phyloP scores from a whole-genome alignment of 2,888 invertebrate genomes.

The Leptinotarsa juncta region DNA sequence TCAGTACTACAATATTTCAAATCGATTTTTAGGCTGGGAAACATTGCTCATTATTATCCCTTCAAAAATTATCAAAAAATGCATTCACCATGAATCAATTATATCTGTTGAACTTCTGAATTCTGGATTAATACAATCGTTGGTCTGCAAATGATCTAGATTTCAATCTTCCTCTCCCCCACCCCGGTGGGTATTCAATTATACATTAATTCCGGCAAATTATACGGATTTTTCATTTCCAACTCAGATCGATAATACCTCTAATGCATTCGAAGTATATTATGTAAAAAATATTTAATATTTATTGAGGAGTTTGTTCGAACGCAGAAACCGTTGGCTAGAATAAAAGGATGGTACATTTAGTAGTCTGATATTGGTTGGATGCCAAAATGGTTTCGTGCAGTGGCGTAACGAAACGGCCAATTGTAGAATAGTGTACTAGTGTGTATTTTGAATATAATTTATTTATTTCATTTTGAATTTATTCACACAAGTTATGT shows the following conservation, averaged over 20 bases:
- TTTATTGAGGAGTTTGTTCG: constrained; percentile 40
- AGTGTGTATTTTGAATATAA: not conserved
- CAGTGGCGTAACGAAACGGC: not conserved
- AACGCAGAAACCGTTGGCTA: constrained; percentile 38
- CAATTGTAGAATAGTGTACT: not conserved
- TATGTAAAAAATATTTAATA: constrained; percentile 39
- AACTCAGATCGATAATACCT: constrained; percentile 6
- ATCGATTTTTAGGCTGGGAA: too few species aligned
- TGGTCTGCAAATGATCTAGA: too few species aligned
- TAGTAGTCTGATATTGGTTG: constrained; percentile 34
- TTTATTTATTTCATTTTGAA: not conserved
- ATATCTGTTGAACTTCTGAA: too few species aligned
- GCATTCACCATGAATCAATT: too few species aligned
- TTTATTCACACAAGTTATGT: too few species aligned
- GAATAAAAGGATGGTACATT: constrained; percentile 39
- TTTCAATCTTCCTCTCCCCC: not conserved
- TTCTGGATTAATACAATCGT: too few species aligned
- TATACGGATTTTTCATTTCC: constrained; percentile 12
- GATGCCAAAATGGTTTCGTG: constrained; percentile 30
- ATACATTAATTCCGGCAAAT: not conserved
- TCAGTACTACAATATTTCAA: too few species aligned
- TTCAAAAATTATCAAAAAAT: too few species aligned
- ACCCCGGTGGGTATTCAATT: not conserved
- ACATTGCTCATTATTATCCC: too few species aligned
- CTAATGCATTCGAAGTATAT: constrained; percentile 26